Evolutionary conservation across 2,113 vertebrate genomes (phyloP).

Genomic region (Nannospalax galili): DNA sequence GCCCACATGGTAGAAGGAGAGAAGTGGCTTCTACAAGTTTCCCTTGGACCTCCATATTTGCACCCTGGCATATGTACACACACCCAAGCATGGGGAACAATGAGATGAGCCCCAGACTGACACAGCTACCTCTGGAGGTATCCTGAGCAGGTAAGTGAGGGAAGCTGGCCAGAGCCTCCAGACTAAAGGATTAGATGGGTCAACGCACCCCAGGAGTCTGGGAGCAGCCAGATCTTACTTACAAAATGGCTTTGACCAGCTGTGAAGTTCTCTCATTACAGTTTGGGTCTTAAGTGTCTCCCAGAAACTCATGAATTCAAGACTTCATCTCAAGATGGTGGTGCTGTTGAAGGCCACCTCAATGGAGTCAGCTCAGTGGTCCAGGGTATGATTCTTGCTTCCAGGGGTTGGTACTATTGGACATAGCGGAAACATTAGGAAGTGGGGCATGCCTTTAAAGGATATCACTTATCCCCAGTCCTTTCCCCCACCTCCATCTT

Average conservation of each 20-base stretch:
- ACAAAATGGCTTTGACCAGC: background rate
- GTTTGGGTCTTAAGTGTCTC: background rate
- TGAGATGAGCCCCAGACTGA: background rate
- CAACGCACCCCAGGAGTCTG: fast-evolving
- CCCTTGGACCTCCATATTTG: background rate
- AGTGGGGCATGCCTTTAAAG: background rate
- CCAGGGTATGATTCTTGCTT: no score
- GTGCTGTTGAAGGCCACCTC: background rate
- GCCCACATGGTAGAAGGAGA: background rate
- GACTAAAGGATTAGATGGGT: background rate
- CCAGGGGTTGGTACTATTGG: background rate
- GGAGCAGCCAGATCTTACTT: background rate
- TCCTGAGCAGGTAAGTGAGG: fast-evolving
- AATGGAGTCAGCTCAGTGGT: background rate
- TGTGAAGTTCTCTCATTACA: background rate
- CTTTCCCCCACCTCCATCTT: background rate
- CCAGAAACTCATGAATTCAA: background rate
- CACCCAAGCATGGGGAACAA: fast-evolving
- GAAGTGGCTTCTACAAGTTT: background rate
- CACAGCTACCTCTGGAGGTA: background rate
- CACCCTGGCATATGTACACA: background rate
- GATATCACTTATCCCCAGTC: background rate
- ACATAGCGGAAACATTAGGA: background rate
- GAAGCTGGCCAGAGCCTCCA: background rate
- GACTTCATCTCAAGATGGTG: no score